Conservation (phyloP, 2,888 invertebrate genomes). For the Rhogogaster chlorosoma region DNA sequence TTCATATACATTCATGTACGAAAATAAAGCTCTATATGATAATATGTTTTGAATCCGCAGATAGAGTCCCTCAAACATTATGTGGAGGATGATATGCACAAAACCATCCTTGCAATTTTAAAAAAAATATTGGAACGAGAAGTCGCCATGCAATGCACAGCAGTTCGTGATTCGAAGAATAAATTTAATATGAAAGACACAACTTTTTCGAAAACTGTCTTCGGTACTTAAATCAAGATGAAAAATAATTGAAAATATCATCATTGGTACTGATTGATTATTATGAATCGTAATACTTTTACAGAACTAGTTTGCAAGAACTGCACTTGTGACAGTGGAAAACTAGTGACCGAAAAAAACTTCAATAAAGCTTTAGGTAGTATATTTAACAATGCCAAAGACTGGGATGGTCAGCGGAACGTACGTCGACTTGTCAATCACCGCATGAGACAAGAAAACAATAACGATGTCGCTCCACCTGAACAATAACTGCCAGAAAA, state of each 20-base stretch:
- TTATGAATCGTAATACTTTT: not conserved
- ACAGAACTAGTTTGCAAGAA: not conserved
- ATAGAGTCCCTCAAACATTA: not conserved
- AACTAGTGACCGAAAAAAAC: slow-evolving; percentile 9
- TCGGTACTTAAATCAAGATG: not conserved
- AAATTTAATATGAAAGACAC: slow-evolving; percentile 4
- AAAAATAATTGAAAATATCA: not conserved
- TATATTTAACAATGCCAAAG: not conserved
- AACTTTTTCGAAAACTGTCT: not conserved
- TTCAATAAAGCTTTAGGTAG: not conserved
- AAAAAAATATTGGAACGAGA: not conserved
- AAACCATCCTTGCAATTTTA: not conserved
- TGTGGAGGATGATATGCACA: slow-evolving; percentile 9
- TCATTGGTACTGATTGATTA: not conserved
- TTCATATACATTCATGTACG: not conserved
- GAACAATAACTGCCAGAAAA: not conserved
- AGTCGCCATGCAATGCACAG: not conserved
- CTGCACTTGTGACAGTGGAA: not conserved
- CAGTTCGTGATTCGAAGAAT: slow-evolving; percentile 9
- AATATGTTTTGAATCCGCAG: not conserved
- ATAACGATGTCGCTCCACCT: not conserved
- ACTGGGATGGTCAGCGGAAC: not conserved
- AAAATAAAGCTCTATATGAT: not conserved
- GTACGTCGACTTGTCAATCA: not conserved
- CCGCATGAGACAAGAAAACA: not conserved